These are phyloP conservation scores for Himalopsyche japonica DNA, from an alignment of 2,888 invertebrate genomes.

Conservation along the genomic window DNA sequence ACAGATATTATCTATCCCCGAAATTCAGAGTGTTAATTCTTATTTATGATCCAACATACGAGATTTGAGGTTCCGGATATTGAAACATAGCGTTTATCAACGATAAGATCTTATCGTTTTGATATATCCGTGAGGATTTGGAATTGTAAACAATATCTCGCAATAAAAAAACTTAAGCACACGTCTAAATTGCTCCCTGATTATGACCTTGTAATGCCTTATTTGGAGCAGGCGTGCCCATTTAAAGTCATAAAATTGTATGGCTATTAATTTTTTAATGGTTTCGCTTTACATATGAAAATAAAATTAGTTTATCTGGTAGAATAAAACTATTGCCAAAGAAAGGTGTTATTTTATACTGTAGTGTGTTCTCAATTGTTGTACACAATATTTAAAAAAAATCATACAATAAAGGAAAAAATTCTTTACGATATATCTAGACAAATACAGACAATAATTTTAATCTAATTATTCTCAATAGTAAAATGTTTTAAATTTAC, in stretches of 20 bases:
- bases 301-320: not conserved
- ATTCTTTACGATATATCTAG: too few species aligned
- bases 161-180: not conserved
- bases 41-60: not conserved
- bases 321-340: not conserved
- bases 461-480: too few species aligned
- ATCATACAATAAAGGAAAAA: too few species aligned
- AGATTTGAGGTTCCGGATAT: not conserved
- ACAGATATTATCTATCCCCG: not conserved
- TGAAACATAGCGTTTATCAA: not conserved
- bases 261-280: not conserved
- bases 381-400: too few species aligned
- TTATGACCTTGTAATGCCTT: not conserved
- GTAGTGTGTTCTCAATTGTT: too few species aligned
- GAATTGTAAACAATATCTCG: not conserved
- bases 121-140: not conserved
- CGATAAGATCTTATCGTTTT: not conserved
- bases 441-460: too few species aligned
- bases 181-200: not conserved
- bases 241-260: not conserved
- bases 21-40: not conserved
- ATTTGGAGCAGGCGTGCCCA: not conserved
- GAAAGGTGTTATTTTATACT: not conserved
- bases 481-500: too few species aligned
- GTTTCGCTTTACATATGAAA: not conserved